Percentiles rank a stretch among this genome's conserved stretches.
phyloP scores from a whole-genome alignment of 2,888 invertebrate species.

The Aradus depressus region DNA sequence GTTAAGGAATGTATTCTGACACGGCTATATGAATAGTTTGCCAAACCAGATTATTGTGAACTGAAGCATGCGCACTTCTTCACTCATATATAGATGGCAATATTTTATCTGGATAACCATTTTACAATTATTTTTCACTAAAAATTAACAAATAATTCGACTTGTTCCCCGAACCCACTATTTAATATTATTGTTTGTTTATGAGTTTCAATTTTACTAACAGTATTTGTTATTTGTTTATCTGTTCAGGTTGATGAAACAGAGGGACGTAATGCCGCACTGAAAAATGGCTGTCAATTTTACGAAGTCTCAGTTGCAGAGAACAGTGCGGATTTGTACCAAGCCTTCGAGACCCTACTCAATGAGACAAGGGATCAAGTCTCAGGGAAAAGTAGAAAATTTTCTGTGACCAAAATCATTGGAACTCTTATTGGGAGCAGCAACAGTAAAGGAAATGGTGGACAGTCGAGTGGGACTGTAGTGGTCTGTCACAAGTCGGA shows the following conservation, averaged over 20 bases:
- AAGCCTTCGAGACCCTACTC: slow-evolving; percentile 57
- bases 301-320: slow-evolving; percentile 74
- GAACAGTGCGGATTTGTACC: slow-evolving; percentile 60
- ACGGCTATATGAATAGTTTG: too few species aligned
- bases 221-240: too few species aligned
- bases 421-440: slow-evolving; percentile 55
- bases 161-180: too few species aligned
- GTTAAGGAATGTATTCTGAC: too few species aligned
- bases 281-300: slow-evolving; percentile 58
- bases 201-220: too few species aligned
- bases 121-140: too few species aligned
- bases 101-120: too few species aligned
- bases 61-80: too few species aligned
- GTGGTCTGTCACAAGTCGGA: slow-evolving; percentile 50
- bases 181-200: too few species aligned
- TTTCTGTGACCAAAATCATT: slow-evolving; percentile 69
- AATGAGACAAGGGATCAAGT: slow-evolving; percentile 49
- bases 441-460: slow-evolving; percentile 36
- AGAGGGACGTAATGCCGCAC: slow-evolving; percentile 56
- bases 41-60: too few species aligned
- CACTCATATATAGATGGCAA: too few species aligned
- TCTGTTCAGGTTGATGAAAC: slow-evolving; percentile 53
- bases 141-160: too few species aligned
- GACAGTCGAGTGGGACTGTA: slow-evolving; percentile 46
- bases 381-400: slow-evolving; percentile 44